A percentile compares a stretch with the other conserved stretches of the same genome.
Evolutionary conservation across 2,113 vertebrate genomes (phyloP).

Genomic region (Pseudorasbora parva): DNA sequence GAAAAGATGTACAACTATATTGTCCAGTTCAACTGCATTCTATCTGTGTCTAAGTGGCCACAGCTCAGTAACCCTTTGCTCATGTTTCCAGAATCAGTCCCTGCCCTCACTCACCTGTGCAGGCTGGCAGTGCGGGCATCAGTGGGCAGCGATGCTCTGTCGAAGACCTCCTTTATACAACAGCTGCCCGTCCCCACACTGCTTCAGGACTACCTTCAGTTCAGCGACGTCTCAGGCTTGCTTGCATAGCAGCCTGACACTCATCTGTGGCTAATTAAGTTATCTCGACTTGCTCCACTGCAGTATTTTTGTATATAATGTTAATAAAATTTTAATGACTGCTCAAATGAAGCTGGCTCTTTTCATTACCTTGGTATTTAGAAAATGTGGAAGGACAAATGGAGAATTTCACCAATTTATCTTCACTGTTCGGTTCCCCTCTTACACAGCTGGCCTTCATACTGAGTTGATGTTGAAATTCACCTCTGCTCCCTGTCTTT

Average conservation of each 20-base stretch:
- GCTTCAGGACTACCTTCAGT: constrained; percentile 71
- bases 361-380: constrained; percentile 32
- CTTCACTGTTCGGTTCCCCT: neutral
- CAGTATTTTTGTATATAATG: constrained; percentile 54
- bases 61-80: constrained; percentile 17
- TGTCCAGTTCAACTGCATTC: neutral
- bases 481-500: constrained; percentile 55
- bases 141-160: constrained; percentile 66
- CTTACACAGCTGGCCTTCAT: constrained; percentile 41
- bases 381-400: constrained; percentile 27
- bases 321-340: constrained; percentile 47
- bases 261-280: constrained; percentile 31
- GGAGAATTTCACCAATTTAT: constrained; percentile 23
- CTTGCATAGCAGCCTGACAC: constrained; percentile 16
- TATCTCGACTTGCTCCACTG: constrained; percentile 2
- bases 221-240: constrained; percentile 61
- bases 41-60: neutral
- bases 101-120: constrained; percentile 72
- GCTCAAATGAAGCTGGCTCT: constrained; percentile 15
- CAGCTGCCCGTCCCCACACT: constrained; percentile 69
- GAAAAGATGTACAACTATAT: neutral
- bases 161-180: constrained; percentile 61
- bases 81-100: constrained; percentile 64
- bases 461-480: constrained; percentile 49
- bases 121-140: constrained; percentile 64